Evolutionary conservation across 1,140 invertebrate species (phyloP).

Genomic region (Sminthurides bifidus): DNA sequence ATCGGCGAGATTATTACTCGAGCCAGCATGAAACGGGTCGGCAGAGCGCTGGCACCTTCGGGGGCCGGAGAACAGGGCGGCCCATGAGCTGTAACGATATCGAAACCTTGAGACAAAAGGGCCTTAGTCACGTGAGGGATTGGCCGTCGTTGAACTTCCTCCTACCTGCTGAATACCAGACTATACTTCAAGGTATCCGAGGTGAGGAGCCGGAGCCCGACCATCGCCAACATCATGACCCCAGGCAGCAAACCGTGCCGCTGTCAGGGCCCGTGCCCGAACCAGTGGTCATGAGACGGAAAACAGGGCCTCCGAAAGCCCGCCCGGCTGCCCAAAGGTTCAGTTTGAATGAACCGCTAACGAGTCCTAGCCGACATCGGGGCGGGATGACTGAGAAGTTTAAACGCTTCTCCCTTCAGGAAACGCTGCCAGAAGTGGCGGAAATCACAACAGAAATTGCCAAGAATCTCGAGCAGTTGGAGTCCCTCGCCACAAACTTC

Average conservation of each 20-base stretch:
- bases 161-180: slow-evolving; percentile 60
- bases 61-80: slow-evolving; percentile 34
- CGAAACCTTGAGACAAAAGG: slow-evolving; percentile 62
- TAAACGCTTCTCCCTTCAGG: slow-evolving; percentile 28
- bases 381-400: slow-evolving; percentile 18
- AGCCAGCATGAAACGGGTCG: no score
- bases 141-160: slow-evolving; percentile 83
- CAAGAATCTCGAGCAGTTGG: slow-evolving; percentile 22
- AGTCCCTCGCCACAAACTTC: slow-evolving; percentile 2
- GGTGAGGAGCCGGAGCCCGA: slow-evolving; percentile 32
- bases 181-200: slow-evolving; percentile 52
- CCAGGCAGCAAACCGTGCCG: no score
- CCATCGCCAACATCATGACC: no score
- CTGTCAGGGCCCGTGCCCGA: no score
- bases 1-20: no score
- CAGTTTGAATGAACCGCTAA: slow-evolving; percentile 15
- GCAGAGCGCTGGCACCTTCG: no score
- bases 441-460: slow-evolving; percentile 30
- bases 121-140: slow-evolving; percentile 70
- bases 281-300: slow-evolving; percentile 2
- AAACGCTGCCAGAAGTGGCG: slow-evolving; percentile 23
- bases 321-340: slow-evolving; percentile 12
- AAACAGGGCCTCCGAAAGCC: neutral
- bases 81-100: slow-evolving; percentile 75
- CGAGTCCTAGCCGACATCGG: slow-evolving; percentile 5